A percentile compares a stretch with the other conserved stretches of the same genome.
Evolutionary conservation across 2,888 invertebrate species (phyloP).

Genomic region (Sarcophaga subvicina): DNA sequence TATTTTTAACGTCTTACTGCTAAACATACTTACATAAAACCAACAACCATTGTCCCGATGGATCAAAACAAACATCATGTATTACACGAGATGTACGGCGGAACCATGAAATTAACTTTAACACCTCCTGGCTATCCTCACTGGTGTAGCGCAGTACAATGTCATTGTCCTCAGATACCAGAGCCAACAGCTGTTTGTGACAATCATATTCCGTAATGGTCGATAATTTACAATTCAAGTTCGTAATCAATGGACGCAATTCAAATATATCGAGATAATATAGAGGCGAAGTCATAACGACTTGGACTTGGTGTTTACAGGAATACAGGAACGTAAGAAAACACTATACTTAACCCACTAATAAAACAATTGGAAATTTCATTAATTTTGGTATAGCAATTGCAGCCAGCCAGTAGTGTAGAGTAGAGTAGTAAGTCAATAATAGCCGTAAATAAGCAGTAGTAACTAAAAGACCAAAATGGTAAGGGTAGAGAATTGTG

Average conservation of each 20-base stretch:
- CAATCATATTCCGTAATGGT: conserved; percentile 79
- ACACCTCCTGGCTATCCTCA: conserved; percentile 77
- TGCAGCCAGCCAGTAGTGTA: background rate
- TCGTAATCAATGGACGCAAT: conserved; percentile 79
- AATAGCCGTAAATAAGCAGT: background rate
- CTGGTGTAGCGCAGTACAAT: conserved; percentile 80
- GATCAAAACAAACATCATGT: conserved; percentile 91
- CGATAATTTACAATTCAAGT: conserved; percentile 80
- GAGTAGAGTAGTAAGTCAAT: background rate
- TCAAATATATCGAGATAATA: conserved; percentile 76
- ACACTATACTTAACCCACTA: no score
- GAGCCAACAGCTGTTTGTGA: conserved; percentile 79
- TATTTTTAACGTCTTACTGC: background rate
- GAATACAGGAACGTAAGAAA: no score
- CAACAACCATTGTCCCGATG: conserved; percentile 85
- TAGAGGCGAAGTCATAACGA: conserved; percentile 70
- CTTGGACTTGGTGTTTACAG: background rate
- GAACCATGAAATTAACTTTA: conserved; percentile 81
- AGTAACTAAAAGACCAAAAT: background rate
- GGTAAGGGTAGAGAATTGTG: conserved; percentile 20
- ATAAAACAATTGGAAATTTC: conserved; percentile 9
- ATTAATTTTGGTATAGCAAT: conserved; percentile 5
- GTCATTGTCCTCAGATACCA: conserved; percentile 81
- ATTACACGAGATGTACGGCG: conserved; percentile 81
- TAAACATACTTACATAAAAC: conserved; percentile 80